A percentile compares a stretch with the other conserved stretches of the same genome.
Conservation (phyloP, 2,797 vertebrate genomes). For the Dendrocincla fuliginosa region DNA sequence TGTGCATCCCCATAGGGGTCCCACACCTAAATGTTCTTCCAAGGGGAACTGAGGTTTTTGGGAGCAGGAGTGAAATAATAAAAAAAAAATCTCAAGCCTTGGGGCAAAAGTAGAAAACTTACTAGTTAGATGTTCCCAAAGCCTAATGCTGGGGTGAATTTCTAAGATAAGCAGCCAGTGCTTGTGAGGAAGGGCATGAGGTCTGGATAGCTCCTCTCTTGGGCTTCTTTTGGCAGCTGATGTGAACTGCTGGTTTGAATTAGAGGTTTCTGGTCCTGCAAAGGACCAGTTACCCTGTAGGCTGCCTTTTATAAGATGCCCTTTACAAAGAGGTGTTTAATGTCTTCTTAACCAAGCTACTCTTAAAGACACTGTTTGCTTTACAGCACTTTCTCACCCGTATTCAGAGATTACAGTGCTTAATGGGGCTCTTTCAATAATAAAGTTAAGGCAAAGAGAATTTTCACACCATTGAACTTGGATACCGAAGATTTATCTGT, state of each 20-base stretch:
- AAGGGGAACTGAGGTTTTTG: accelerated
- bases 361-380: background rate
- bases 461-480: background rate
- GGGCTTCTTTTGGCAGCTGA: background rate
- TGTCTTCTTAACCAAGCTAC: background rate
- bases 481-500: background rate
- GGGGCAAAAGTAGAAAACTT: background rate
- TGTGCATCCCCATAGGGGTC: background rate
- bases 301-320: background rate
- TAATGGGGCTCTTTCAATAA: background rate
- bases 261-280: background rate
- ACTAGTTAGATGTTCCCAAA: background rate
- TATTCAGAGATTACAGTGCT: background rate
- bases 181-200: background rate
- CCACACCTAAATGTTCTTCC: background rate
- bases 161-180: background rate
- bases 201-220: background rate
- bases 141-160: background rate
- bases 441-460: background rate
- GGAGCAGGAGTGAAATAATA: background rate
- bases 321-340: background rate
- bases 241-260: background rate
- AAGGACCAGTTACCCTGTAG: background rate
- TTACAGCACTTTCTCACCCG: background rate
- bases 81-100: background rate